Conservation (phyloP, 2,113 vertebrate genomes). For the Pongo abelii region DNA sequence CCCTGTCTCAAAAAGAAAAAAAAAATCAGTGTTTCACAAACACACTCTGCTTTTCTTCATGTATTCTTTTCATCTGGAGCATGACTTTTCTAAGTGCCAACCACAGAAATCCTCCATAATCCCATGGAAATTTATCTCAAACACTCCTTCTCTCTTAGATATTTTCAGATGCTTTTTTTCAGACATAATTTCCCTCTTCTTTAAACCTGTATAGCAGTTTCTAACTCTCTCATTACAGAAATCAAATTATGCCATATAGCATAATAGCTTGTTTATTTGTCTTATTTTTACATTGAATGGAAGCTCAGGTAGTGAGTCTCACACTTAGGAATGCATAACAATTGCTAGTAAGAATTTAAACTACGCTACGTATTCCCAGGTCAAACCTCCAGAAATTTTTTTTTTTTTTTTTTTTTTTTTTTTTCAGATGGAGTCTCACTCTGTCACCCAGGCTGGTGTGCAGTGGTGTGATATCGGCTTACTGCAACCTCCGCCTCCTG, state of each 20-base stretch:
- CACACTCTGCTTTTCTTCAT: neutral
- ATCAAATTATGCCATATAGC: neutral
- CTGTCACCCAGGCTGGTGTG: too few relatives aligned
- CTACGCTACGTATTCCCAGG: neutral
- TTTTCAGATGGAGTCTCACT: too few relatives aligned
- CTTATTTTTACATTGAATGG: neutral
- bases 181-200: neutral
- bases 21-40: neutral
- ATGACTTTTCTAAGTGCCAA: neutral
- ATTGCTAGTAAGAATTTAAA: neutral
- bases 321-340: neutral
- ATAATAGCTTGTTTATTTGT: neutral
- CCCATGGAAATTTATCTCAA: neutral
- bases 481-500: too few relatives aligned
- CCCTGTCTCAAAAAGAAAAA: neutral
- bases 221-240: neutral
- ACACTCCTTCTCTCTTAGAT: neutral
- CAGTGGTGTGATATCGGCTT: too few relatives aligned
- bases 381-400: neutral
- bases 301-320: neutral
- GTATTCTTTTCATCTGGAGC: neutral
- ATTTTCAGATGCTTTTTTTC: neutral
- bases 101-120: neutral
- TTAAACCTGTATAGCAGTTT: neutral
- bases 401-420: too few relatives aligned